Base-by-base conservation (phyloP, 2,797 vertebrate species). In the Trematomus bernacchii region DNA sequence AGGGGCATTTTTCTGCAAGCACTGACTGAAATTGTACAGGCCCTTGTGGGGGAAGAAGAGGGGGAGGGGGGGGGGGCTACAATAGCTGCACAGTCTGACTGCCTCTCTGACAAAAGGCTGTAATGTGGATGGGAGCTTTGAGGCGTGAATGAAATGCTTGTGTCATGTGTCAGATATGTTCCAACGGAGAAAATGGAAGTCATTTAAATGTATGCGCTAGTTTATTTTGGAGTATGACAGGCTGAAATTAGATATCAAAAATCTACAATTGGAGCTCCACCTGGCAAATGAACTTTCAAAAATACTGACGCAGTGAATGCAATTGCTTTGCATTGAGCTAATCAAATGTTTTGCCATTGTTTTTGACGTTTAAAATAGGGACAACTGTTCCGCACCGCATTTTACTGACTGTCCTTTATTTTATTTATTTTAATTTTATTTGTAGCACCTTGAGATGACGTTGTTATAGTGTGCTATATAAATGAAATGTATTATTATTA, bases 141-240 rank as follows among this genome's bases (percentile, higher is more conserved):
- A 89, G 74, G 85, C 82, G 50, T 90, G 87, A 87, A 92, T 88
- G 79, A 89, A 80, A 85, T 62, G 83, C 83, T 73, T 85, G 68
- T 86, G 87, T 87, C 85, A 83, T 89, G 88, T 83, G 84, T 90
- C 89, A 86, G 87, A 89, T 83, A 77, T 87, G 85, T 86, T 87
- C 85, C 76, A 9, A 71, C 79, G 84, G 48, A 87, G 76, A 87
- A 78, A 80, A 87, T 85, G 77, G 77, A 87, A 87, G 79, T 80
- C 58, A 61, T 88, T 88, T 88, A 65, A 77, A 85, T 80, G 42
- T 75, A 73, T 10, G 62, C 3, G 47, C 66, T 47, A 68, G 58
- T 80, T 80, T 77, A 63, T 85, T 88, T 91, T 60, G 61, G 3
- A 79, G 23, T 5, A 42, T 42, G 76, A 72, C 78, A 44, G 68